Conservation (phyloP, 2,888 invertebrate genomes). For the Diploptera punctata region DNA sequence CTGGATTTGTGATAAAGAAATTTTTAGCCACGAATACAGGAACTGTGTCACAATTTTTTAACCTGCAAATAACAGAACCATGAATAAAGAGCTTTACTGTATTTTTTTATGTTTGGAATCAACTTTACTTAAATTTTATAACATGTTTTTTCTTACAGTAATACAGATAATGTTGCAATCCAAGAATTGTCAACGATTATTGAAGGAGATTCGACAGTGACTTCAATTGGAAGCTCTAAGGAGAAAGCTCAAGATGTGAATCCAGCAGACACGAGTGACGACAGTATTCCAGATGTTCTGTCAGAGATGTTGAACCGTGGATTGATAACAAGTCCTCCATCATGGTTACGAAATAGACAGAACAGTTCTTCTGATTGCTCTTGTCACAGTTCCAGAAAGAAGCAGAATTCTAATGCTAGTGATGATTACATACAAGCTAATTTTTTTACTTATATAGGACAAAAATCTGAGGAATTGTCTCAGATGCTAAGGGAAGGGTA, state of each 20-base stretch:
- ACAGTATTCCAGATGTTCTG: slow-evolving; percentile 5
- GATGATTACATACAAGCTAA: too few relatives aligned
- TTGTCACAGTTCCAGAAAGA: too few relatives aligned
- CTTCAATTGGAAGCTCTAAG: neutral
- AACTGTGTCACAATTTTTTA: too few relatives aligned
- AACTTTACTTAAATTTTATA: too few relatives aligned
- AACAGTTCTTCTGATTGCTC: too few relatives aligned
- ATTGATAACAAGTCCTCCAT: slow-evolving; percentile 12
- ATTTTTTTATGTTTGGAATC: too few relatives aligned
- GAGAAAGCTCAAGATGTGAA: neutral
- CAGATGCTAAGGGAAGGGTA: neutral
- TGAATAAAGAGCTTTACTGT: too few relatives aligned
- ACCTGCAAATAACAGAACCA: too few relatives aligned
- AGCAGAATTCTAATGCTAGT: too few relatives aligned
- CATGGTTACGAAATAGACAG: neutral
- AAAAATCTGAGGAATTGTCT: neutral
- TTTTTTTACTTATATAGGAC: neutral
- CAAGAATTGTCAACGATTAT: slow-evolving; percentile 1
- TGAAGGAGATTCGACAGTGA: neutral
- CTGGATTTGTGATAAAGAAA: too few relatives aligned
- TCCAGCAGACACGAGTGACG: neutral
- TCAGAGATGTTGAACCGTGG: slow-evolving; percentile 10
- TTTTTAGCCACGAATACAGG: too few relatives aligned
- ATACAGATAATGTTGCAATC: neutral
- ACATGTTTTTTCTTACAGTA: too few relatives aligned